Percentiles rank a stretch among this genome's conserved stretches.
Evolutionary conservation across 92 coral and sea anemone species (phyloP).

Genomic region (Phenganax marumi): DNA sequence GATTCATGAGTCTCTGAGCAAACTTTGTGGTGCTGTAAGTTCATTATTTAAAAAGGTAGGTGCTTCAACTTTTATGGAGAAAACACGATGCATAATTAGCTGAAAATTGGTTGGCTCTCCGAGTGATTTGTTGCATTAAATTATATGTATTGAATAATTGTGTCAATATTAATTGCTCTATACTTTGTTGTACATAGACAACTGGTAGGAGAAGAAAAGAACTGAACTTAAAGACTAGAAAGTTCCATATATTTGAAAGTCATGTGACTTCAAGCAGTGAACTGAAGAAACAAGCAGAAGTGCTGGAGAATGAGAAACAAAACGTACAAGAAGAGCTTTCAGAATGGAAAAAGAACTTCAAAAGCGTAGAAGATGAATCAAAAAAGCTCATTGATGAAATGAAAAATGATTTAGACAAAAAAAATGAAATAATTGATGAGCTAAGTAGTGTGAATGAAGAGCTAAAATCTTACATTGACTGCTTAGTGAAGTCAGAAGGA

Average conservation of each 20-base stretch:
- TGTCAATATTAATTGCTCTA: neutral
- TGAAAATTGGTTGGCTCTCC: neutral
- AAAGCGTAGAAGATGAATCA: conserved; percentile 53
- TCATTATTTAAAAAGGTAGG: conserved; percentile 40
- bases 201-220: conserved; percentile 44
- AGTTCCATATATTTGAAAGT: conserved; percentile 63
- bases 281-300: conserved; percentile 45
- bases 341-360: conserved; percentile 52
- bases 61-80: no score
- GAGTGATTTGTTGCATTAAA: neutral
- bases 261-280: conserved; percentile 51
- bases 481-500: conserved; percentile 13
- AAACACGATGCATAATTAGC: no score
- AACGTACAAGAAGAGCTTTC: conserved; percentile 38
- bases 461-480: conserved; percentile 30
- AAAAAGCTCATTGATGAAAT: conserved; percentile 42
- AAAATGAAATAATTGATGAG: conserved; percentile 30
- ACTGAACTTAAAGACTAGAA: conserved; percentile 53
- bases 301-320: neutral
- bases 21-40: conserved; percentile 56
- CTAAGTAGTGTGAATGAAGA: neutral
- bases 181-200: neutral
- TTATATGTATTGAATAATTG: neutral
- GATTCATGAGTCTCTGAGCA: conserved; percentile 53
- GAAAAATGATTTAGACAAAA: conserved; percentile 30